phyloP scores from a whole-genome alignment of 2,797 vertebrate genomes.

The Sandelia bainsii region DNA sequence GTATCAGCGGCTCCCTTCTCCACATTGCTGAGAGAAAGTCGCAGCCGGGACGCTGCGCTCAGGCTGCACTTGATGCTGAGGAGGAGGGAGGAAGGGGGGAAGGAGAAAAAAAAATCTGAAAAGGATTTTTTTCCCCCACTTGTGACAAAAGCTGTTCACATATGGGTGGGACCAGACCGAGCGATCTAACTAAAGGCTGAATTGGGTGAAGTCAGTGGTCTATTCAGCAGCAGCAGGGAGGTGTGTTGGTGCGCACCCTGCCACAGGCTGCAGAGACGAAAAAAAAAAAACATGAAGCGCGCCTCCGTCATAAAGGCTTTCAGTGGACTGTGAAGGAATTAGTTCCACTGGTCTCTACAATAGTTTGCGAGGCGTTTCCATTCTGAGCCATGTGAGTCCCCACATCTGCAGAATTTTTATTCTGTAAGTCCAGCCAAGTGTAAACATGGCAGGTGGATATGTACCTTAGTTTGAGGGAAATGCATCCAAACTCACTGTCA shows the following conservation, averaged over 20 bases:
- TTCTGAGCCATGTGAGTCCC: slow-evolving; percentile 29
- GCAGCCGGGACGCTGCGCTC: slow-evolving; percentile 68
- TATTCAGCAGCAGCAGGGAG: slow-evolving; percentile 49
- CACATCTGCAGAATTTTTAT: slow-evolving; percentile 62
- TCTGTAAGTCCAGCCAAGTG: slow-evolving; percentile 28
- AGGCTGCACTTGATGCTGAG: slow-evolving; percentile 86
- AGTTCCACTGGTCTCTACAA: slow-evolving; percentile 61
- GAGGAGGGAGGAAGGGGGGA: slow-evolving; percentile 46
- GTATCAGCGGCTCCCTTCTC: slow-evolving; percentile 68
- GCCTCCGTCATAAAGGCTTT: slow-evolving; percentile 17
- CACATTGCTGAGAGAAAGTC: slow-evolving; percentile 78
- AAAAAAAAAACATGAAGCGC: slow-evolving; percentile 4
- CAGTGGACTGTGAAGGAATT: slow-evolving; percentile 54
- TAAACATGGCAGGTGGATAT: slow-evolving; percentile 8
- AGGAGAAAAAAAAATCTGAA: slow-evolving; percentile 61
- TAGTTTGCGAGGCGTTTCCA: slow-evolving; percentile 29
- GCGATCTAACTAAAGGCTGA: slow-evolving; percentile 50
- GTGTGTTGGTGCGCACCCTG: slow-evolving; percentile 27
- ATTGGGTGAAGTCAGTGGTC: slow-evolving; percentile 57
- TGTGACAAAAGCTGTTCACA: slow-evolving; percentile 81
- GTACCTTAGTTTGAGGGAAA: too few relatives aligned
- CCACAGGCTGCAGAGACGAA: slow-evolving; percentile 5
- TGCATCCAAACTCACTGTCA: too few relatives aligned
- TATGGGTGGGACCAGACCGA: slow-evolving; percentile 78
- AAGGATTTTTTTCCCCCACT: slow-evolving; percentile 60